Evolutionary conservation across 1,140 invertebrate genomes (phyloP), one percentile per base, ranked within the genome.

Genomic region (Trissolcus basalis): DNA sequence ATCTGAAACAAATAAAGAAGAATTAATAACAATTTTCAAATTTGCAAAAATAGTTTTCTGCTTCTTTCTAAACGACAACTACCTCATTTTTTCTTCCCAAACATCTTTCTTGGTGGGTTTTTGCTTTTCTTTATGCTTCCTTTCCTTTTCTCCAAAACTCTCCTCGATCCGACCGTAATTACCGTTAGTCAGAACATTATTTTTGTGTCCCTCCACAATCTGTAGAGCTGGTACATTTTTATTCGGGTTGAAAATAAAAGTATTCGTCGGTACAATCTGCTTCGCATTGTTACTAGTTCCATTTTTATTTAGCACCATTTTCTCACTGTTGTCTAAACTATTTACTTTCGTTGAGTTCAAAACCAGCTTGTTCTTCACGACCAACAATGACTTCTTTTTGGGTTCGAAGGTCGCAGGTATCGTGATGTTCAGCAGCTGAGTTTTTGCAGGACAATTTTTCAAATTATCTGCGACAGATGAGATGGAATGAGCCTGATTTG

Each of bases 391-490:
- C 6, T 85, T 85, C 9, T 61, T 80, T 11, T 58, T 74, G 1
- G 74, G 12, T 4, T 81, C 70, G 10, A 84, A 81, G 4, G 72
- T 58, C 8, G 72, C 33, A 0, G 85, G 84, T 70, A 86, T 86
- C 0, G 80, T 60, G 19, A 86, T 86, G 60, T 82, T 64, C 5
- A 87, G 53, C 11, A 84, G 84, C 41, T 80, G 55, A 45, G 84
- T 76, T 63, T 81, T 82, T 0, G 68, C 50, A 16, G 73, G 77
- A 47, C 50, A 67, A 48, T 64, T 32, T 55, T 79, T 67, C 7
- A 53, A 55, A 70, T 59, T 64, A 8, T 47, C 48, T 11, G 59
- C 70, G 60, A 71, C 70, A 6, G 35, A 71, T 64, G 45, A n/a
- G 8, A 77, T 8, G 47, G 69, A 67, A 4, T 69, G 49, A 10